phyloP scores from a whole-genome alignment of 2,888 invertebrate genomes.

The Cerastis rubricosa region DNA sequence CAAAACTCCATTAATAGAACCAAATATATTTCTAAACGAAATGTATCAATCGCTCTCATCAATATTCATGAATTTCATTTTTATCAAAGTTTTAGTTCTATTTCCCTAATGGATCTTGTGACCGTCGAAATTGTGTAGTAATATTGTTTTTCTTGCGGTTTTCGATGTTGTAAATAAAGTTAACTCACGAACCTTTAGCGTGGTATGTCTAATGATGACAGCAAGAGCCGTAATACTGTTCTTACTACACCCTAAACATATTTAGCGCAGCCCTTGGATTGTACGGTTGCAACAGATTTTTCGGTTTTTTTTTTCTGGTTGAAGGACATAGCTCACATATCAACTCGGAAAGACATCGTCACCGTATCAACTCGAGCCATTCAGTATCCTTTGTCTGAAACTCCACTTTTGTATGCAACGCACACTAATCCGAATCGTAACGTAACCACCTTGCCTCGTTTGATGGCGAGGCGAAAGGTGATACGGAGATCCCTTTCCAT shows the following conservation, averaged over 20 bases:
- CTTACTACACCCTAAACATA: constrained; percentile 3
- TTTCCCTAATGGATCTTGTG: constrained; percentile 26
- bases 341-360: no score
- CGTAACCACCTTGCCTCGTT: no score
- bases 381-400: no score
- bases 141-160: constrained; percentile 42
- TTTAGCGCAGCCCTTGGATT: not conserved
- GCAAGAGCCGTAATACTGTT: constrained; percentile 18
- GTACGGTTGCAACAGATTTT: not conserved
- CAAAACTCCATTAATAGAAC: constrained; percentile 5
- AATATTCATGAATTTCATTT: constrained; percentile 46
- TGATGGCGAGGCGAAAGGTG: no score
- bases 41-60: constrained; percentile 36
- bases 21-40: constrained; percentile 22
- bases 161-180: constrained; percentile 28
- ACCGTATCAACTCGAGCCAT: no score
- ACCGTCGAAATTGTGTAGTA: constrained; percentile 10
- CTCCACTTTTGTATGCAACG: no score
- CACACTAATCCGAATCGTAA: no score
- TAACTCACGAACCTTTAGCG: constrained; percentile 26
- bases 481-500: no score
- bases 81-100: constrained; percentile 4
- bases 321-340: no score
- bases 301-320: not conserved
- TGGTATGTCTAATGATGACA: constrained; percentile 9